Evolutionary conservation across 1,140 invertebrate species (phyloP).

Genomic region (Psix sp.): DNA sequence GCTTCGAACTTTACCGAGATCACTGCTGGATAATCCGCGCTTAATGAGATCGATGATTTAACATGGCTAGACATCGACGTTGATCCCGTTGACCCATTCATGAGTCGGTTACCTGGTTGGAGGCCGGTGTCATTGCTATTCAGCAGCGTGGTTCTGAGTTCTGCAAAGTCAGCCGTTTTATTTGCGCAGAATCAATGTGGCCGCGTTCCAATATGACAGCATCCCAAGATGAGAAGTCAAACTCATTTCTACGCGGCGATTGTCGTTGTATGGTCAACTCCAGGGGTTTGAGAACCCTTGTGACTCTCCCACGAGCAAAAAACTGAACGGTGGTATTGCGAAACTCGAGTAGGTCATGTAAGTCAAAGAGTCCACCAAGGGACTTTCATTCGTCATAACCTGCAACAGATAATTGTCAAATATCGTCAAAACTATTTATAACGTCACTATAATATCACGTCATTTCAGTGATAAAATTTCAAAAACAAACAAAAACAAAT

Average conservation of each 20-base stretch:
- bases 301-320: constrained; percentile 89
- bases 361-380: constrained; percentile 88
- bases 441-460: no score
- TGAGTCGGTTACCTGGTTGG: constrained; percentile 92
- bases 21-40: constrained; percentile 86
- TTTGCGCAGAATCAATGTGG: constrained; percentile 76
- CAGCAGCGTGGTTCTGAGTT: constrained; percentile 92
- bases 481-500: no score
- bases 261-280: constrained; percentile 88
- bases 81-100: constrained; percentile 93
- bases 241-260: constrained; percentile 91
- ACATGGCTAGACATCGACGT: constrained; percentile 89
- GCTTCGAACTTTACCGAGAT: constrained; percentile 86
- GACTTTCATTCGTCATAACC: constrained; percentile 85
- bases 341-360: constrained; percentile 90
- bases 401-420: constrained; percentile 69
- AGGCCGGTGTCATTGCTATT: constrained; percentile 88
- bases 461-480: no score
- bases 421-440: no score
- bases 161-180: constrained; percentile 93
- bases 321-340: constrained; percentile 88
- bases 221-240: constrained; percentile 94
- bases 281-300: constrained; percentile 86
- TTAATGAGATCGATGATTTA: constrained; percentile 96
- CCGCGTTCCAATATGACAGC: constrained; percentile 86